Conservation (phyloP, 2,888 invertebrate species). For the Liopterus haemorrhoidalis region DNA sequence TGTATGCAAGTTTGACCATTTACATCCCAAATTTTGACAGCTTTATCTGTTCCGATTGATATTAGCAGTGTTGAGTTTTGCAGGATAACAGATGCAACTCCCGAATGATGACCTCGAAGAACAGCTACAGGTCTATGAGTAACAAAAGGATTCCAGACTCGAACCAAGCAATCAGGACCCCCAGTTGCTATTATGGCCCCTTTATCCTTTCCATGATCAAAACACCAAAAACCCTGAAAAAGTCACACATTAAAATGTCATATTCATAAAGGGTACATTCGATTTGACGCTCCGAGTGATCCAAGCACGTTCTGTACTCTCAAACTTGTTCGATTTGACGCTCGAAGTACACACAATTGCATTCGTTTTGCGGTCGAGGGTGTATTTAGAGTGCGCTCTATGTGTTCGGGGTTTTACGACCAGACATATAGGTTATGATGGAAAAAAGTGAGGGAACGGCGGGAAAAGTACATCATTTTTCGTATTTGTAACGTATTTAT, state of each 20-base stretch:
- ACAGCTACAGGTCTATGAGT: slow-evolving; percentile 57
- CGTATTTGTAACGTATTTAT: no score
- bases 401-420: no score
- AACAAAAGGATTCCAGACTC: slow-evolving; percentile 79
- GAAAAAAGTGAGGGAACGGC: no score
- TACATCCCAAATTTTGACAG: slow-evolving; percentile 73
- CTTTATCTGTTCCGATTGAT: slow-evolving; percentile 65
- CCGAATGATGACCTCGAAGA: slow-evolving; percentile 65
- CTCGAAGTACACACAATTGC: no score
- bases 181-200: slow-evolving; percentile 62
- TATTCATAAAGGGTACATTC: no score
- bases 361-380: no score
- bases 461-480: no score
- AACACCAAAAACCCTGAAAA: slow-evolving; percentile 56
- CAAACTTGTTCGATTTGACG: no score
- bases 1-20: slow-evolving; percentile 61
- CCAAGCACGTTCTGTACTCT: no score
- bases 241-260: background rate
- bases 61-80: slow-evolving; percentile 63
- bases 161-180: slow-evolving; percentile 63
- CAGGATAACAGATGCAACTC: slow-evolving; percentile 60
- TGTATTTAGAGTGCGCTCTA: no score
- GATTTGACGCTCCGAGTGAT: no score
- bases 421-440: no score
- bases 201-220: slow-evolving; percentile 55